Evolutionary conservation across 2,113 vertebrate genomes (phyloP), one percentile per base, ranked within the genome.

Genomic region (Gymnobelideus leadbeateri): DNA sequence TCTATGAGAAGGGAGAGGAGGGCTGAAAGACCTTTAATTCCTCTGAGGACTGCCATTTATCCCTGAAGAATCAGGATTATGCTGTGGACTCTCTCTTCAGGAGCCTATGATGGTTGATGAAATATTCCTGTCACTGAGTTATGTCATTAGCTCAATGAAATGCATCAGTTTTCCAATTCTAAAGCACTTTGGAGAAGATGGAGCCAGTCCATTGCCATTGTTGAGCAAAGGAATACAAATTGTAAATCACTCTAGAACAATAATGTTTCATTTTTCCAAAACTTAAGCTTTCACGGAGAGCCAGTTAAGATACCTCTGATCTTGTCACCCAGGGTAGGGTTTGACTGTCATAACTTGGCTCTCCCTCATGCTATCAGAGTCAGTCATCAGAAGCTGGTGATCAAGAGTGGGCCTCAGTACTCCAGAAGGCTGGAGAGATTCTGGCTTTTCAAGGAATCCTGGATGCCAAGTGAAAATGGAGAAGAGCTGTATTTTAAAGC

Each of bases 391-490:
- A 4, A 47, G 37, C 68, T 46, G 5, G 0, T 51, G 0, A 12
- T 14, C 68, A n/a, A 4, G 14, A 77, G 9, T 77, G 68, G 68
- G 37, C 28, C 28, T 31, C 57, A 61, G 57, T 43, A 96, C 0
- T 61, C 28, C 12, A 89, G 25, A 51, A 90, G 37, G 25, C 90
- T 19, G 24, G 51, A n/a, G 28, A 96, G 21, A 54, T 14, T 23
- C 7, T 91, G 43, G 0, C 24, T 92, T 31, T 91, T 49, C 26
- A 91, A 19, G 92, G 26, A 95, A 93, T 95, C 90, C 93, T 95
- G 28, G 55, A 61, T 92, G 50, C 23, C 43, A 3, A 21, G 3
- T 95, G 91, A 91, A 96, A 96, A 95, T 5, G 16, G 47, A 96
- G 53, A 94, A 54, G 3, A 93, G 12, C 14, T 54, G 14, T 52